Conservation (phyloP, 2,797 vertebrate species). For the Limnodromus scolopaceus region DNA sequence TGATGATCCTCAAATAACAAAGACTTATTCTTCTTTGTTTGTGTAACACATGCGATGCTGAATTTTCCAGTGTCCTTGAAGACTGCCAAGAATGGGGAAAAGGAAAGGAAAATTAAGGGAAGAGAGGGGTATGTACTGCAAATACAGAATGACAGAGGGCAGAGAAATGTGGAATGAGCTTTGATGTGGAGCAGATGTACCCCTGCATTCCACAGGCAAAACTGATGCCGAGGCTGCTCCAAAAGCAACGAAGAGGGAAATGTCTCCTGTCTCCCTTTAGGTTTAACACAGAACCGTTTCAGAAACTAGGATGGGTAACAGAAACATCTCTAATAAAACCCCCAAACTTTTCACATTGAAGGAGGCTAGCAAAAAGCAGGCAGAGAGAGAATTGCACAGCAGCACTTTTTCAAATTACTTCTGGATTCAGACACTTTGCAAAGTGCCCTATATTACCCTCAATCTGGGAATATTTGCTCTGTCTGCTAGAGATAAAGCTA, state of each 20-base stretch:
- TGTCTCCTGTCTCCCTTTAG: neutral
- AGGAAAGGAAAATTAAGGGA: conserved; percentile 16
- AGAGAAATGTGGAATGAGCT: conserved; percentile 49
- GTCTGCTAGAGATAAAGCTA: neutral
- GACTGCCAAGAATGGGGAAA: conserved; percentile 48
- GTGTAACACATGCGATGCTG: neutral
- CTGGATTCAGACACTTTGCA: neutral
- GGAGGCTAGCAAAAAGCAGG: neutral
- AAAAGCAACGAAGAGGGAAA: neutral
- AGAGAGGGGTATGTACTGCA: conserved; percentile 5
- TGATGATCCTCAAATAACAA: conserved; percentile 47
- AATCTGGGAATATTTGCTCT: neutral
- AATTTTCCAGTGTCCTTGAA: conserved; percentile 35
- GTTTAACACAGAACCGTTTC: neutral
- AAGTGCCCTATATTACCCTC: neutral
- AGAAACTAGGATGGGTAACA: neutral
- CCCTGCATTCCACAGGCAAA: conserved; percentile 48
- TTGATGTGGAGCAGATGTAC: conserved; percentile 70
- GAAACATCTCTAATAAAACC: neutral
- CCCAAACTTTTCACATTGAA: neutral
- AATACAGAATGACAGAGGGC: conserved; percentile 38
- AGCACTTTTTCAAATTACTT: neutral
- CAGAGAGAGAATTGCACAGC: neutral
- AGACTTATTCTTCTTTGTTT: conserved; percentile 48
- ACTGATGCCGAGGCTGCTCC: neutral